These are phyloP conservation scores for Pogonomyrmex barbatus DNA, from an alignment of 1,140 invertebrate genomes.

Conservation along the genomic window DNA sequence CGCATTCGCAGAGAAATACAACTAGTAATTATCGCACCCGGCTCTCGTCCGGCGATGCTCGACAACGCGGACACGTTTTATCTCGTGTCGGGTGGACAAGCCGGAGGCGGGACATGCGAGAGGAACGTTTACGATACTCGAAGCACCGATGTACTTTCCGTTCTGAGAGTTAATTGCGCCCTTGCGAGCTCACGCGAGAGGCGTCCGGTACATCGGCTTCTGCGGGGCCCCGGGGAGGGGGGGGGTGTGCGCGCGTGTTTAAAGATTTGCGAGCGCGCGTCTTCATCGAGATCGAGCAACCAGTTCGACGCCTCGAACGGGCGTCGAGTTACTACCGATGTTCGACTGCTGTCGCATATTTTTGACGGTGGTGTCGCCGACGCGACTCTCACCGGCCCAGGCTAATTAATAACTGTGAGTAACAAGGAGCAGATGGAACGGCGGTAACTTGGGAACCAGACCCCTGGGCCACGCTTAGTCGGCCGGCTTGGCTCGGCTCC, in stretches of 20 bases:
- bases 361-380: not conserved
- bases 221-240: not conserved
- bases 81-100: conserved; percentile 59
- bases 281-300: conserved; percentile 18
- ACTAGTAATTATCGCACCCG: conserved; percentile 69
- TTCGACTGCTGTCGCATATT: conserved; percentile 16
- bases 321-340: conserved; percentile 24
- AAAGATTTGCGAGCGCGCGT: conserved; percentile 29
- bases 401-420: conserved; percentile 84
- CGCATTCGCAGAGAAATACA: conserved; percentile 48
- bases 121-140: conserved; percentile 56
- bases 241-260: conserved; percentile 1
- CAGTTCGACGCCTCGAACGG: not conserved
- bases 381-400: conserved; percentile 31
- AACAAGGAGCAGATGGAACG: conserved; percentile 85
- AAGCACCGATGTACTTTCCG: conserved; percentile 37
- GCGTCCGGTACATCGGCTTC: conserved; percentile 35
- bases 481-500: conserved; percentile 41
- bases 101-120: conserved; percentile 63
- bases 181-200: conserved; percentile 53
- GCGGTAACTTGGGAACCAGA: conserved; percentile 66
- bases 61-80: conserved; percentile 67
- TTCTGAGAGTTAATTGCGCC: conserved; percentile 68
- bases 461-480: conserved; percentile 45
- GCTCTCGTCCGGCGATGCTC: conserved; percentile 32